Conservation (phyloP, 2,113 vertebrate species). For the Smithornis capensis region DNA sequence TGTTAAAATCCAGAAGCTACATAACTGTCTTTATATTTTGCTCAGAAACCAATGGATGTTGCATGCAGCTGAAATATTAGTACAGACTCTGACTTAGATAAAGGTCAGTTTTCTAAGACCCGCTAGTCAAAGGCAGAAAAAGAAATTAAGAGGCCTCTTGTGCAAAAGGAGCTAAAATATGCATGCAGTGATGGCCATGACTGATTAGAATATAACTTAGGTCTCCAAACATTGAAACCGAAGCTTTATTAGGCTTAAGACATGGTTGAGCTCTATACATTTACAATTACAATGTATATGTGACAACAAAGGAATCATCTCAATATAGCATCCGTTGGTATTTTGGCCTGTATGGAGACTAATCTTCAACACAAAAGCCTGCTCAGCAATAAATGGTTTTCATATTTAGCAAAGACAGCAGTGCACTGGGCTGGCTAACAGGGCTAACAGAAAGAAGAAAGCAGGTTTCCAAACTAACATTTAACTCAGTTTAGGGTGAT, state of each 20-base stretch:
- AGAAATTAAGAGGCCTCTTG: constrained; percentile 61
- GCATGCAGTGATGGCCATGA: constrained; percentile 43
- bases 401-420: constrained; percentile 34
- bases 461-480: constrained; percentile 4
- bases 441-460: constrained; percentile 27
- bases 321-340: constrained; percentile 3
- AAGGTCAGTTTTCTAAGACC: constrained; percentile 42
- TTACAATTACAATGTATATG: constrained; percentile 52
- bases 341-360: not conserved
- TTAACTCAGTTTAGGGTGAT: not conserved
- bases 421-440: constrained; percentile 3
- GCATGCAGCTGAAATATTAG: constrained; percentile 62
- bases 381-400: constrained; percentile 36
- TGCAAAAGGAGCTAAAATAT: constrained; percentile 57
- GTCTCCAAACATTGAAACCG: constrained; percentile 60
- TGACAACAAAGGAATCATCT: constrained; percentile 60
- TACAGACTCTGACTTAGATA: constrained; percentile 38
- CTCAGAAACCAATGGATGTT: constrained; percentile 53
- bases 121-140: constrained; percentile 28
- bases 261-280: constrained; percentile 56
- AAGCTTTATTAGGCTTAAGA: constrained; percentile 69
- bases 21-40: constrained; percentile 56
- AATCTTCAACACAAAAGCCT: constrained; percentile 45
- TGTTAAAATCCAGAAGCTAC: constrained; percentile 57
- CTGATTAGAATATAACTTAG: constrained; percentile 56